These are phyloP conservation scores for Noctilio leporinus DNA, from an alignment of 2,113 vertebrate genomes.

Conservation along the genomic window DNA sequence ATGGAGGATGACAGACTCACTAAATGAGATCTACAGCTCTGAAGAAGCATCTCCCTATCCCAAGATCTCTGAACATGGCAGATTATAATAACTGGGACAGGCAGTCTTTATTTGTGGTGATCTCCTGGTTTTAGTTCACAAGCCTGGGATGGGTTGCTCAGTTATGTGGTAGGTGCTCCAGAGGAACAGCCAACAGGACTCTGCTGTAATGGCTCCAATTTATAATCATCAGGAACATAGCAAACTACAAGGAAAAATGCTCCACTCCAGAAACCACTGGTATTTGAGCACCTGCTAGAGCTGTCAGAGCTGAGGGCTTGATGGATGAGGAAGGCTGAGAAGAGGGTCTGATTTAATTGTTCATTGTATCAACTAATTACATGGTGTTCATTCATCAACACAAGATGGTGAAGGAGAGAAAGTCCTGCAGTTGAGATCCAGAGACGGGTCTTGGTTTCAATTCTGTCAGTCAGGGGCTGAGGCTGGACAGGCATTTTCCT, in stretches of 20 bases:
- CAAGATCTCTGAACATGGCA: not conserved
- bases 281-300: not conserved
- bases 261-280: not conserved
- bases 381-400: not conserved
- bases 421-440: not conserved
- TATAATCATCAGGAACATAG: slow-evolving; percentile 40
- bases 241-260: not conserved
- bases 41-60: not conserved
- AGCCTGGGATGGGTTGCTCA: not conserved
- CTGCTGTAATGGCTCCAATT: not conserved
- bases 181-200: not conserved
- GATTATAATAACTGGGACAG: not conserved
- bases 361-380: slow-evolving; percentile 47
- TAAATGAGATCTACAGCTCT: not conserved
- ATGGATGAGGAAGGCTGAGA: slow-evolving; percentile 42
- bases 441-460: not conserved
- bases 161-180: not conserved
- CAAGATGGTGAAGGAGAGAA: too few relatives aligned
- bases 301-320: slow-evolving; percentile 6
- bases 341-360: slow-evolving; percentile 40
- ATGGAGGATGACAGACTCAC: not conserved
- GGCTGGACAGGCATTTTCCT: not conserved
- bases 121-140: not conserved
- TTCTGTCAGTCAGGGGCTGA: not conserved
- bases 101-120: not conserved